Percentiles rank a stretch among this genome's conserved stretches.
Evolutionary conservation across 2,888 invertebrate genomes (phyloP).

Genomic region (Zhuqinia jingwanae): DNA sequence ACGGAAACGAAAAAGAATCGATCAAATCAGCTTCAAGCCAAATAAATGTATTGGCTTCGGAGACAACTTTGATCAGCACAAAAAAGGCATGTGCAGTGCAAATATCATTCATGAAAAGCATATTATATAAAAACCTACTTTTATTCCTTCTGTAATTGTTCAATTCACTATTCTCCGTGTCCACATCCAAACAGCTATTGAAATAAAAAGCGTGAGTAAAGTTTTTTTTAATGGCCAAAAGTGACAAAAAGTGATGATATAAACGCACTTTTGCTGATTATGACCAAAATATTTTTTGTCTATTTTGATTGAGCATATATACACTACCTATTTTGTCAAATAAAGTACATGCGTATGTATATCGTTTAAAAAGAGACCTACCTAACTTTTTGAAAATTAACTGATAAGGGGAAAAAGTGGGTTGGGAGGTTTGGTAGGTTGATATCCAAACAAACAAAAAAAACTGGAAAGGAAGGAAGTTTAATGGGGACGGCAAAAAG

Average conservation of each 20-base stretch:
- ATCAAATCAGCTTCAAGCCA: conserved; percentile 35
- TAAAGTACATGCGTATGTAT: not conserved
- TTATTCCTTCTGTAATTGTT: too few species aligned
- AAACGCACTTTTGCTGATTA: not conserved
- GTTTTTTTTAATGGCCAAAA: conserved; percentile 7
- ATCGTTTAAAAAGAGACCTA: not conserved
- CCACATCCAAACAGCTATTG: too few species aligned
- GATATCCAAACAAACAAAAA: conserved; percentile 4
- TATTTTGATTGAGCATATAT: too few species aligned
- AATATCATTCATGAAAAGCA: too few species aligned
- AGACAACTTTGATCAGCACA: conserved; percentile 1
- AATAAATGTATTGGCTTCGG: conserved; percentile 10
- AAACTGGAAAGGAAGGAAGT: conserved; percentile 37
- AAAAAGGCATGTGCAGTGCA: not conserved
- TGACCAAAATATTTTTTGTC: not conserved
- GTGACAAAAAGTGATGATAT: too few species aligned
- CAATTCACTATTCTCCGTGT: too few species aligned
- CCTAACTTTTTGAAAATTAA: too few species aligned
- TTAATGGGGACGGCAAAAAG: not conserved
- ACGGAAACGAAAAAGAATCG: conserved; percentile 4
- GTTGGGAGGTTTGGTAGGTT: too few species aligned
- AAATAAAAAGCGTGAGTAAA: too few species aligned
- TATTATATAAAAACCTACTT: too few species aligned
- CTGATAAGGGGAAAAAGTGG: conserved; percentile 10
- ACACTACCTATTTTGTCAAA: too few species aligned